These are phyloP conservation scores for Mylabris phalerata DNA, from an alignment of 1,140 invertebrate genomes.

Conservation along the genomic window DNA sequence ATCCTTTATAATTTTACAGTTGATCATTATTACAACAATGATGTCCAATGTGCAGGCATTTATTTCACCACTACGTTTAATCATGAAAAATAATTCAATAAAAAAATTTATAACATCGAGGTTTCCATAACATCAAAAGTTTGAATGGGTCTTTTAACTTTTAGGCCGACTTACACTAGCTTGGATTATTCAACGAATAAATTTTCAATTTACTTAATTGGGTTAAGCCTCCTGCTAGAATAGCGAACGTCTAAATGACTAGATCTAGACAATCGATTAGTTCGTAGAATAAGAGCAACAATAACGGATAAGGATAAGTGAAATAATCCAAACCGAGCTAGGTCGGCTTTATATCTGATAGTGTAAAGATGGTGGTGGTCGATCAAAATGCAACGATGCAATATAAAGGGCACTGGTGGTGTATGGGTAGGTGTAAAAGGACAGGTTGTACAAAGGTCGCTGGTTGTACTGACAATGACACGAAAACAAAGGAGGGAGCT, in stretches of 20 bases:
- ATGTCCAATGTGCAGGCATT: conserved; percentile 28
- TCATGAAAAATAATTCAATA: conserved; percentile 31
- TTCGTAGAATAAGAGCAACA: no score
- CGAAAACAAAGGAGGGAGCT: conserved; percentile 57
- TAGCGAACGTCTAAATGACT: no score
- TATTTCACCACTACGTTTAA: conserved; percentile 24
- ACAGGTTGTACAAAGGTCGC: conserved; percentile 32
- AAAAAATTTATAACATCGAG: conserved; percentile 19
- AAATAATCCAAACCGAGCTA: no score
- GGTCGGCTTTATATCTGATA: conserved; percentile 1
- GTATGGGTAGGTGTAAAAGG: conserved; percentile 42
- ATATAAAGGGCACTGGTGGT: conserved; percentile 43
- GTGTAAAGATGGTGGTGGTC: conserved; percentile 28
- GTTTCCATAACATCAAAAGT: conserved; percentile 19
- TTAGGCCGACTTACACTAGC: no score
- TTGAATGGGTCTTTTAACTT: conserved; percentile 8
- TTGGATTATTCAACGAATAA: no score
- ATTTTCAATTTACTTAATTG: no score
- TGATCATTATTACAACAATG: conserved; percentile 23
- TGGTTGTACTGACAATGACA: conserved; percentile 51
- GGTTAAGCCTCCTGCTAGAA: no score
- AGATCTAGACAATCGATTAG: no score
- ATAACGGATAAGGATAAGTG: no score
- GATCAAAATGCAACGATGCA: conserved; percentile 41
- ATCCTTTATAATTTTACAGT: conserved; percentile 6